Base-by-base conservation (phyloP, 2,888 invertebrate species). In the Agonopterix subpropinquella region DNA sequence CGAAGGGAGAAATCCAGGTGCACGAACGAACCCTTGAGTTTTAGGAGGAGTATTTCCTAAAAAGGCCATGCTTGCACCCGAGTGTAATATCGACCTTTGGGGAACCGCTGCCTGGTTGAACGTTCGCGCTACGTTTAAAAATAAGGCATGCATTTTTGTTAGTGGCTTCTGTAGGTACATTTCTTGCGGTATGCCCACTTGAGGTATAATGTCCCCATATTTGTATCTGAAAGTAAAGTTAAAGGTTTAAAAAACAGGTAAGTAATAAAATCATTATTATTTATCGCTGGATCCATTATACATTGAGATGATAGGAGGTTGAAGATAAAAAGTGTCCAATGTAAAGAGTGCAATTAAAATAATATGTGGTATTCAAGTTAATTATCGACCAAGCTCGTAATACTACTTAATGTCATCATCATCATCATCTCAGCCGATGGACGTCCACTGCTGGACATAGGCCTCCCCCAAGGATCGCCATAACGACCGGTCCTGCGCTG, bases 41-140 rank as follows among this genome's bases (percentile, higher is more conserved):
- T 41, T 7, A 11, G 35, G 2, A 44, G 35, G 28, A 35, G 10
- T n/a, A 10, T 36, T 47, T 36, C 10, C 47, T 8, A 42, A 5
- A 9, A 7, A 43, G 3, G 13, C 9, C 5, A 37, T 15, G 41
- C 41, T 49, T n/a, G 43, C 43, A 8, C 46, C 49, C 2, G n/a
- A 1, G 41, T 43, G 47, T 7, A 44, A 2, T 9, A 42, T 55
- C 58, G 28, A 28, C 55, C 61, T 55, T 1, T 50, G 13, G 2
- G 59, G 56, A 1, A 36, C 3, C 9, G n/a, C 39, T n/a, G 39
- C 37, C 5, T 57, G 49, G 47, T 64, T 64, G 54, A 58, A 60
- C 5, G 57, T 49, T 4, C 64, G 62, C 7, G 69, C 69, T 11
- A 57, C 48, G 41, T 60, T 60, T 4, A 60, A 43, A 10, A 55